Evolutionary conservation across 2,113 vertebrate genomes (phyloP), one percentile per base, ranked within the genome.

Genomic region (Callionymus lyra): DNA sequence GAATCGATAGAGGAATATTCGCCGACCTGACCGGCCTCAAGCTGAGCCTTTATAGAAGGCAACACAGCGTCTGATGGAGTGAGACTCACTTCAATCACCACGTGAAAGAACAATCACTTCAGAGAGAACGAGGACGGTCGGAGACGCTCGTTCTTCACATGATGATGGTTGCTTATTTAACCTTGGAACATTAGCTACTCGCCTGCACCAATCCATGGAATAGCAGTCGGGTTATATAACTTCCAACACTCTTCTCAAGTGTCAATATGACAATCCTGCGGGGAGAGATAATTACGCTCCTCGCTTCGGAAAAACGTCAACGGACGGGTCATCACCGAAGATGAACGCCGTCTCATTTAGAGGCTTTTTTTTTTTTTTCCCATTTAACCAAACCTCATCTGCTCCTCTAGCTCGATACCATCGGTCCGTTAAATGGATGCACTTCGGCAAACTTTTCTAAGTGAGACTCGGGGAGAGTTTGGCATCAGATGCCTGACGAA

Each of bases 1-100:
- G 66, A 39, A 77, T 82, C 79, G 56, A 70, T 82, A 70, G 34
- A 41, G 58, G 64, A 76, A 80, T 74, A 78, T 78, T 71, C 61
- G 56, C 47, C 40, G 12, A 53, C 44, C 44, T 17, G 43, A 50
- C 51, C 59, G 53, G 57, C 43, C 41, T 71, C 68, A 73, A 62
- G 49, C 68, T 64, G 64, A 36, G 66, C 56, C 60, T 72, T 71
- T 68, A 70, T 71, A 56, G 54, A 33, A 61, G 40, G 48, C 63
- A 48, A 40, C 47, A 59, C 54, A 58, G 60, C 64, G 55, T 48
- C 44, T 50, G 51, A 66, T 65, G 42, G 39, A 62, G 41, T 50
- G 44, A 65, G 53, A 38, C 44, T 34, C 63, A 64, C 63, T 56
- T 67, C 50, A 62, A 62, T 66, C 63, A 57, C 35, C 54, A 34